Percentiles rank a stretch among this genome's conserved stretches.
These are phyloP conservation scores for Clepsis dumicolana DNA, from an alignment of 2,888 invertebrate species.

Conservation along the genomic window DNA sequence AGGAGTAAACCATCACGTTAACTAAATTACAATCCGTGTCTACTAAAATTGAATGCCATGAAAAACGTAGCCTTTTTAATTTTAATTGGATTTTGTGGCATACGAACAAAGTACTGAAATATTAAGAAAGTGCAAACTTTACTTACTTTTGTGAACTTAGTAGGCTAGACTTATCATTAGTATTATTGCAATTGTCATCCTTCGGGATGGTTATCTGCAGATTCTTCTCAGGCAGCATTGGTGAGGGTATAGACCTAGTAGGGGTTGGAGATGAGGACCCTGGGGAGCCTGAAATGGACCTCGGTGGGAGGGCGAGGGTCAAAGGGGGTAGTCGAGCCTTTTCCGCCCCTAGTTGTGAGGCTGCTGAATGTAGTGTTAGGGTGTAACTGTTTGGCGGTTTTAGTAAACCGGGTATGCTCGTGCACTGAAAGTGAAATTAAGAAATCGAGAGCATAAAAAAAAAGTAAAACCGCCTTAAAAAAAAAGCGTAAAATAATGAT, in stretches of 20 bases:
- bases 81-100: too few relatives aligned
- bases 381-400: conserved; percentile 89
- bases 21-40: too few relatives aligned
- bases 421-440: conserved; percentile 72
- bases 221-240: conserved; percentile 75
- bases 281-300: conserved; percentile 60
- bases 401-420: conserved; percentile 88
- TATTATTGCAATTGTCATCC: conserved; percentile 76
- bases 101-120: neutral
- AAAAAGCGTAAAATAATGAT: too few relatives aligned
- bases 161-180: conserved; percentile 79
- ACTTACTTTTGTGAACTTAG: conserved; percentile 82
- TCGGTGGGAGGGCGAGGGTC: conserved; percentile 69
- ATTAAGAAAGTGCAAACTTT: neutral
- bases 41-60: too few relatives aligned
- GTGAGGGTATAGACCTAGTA: conserved; percentile 72
- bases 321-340: conserved; percentile 79
- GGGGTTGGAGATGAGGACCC: conserved; percentile 68
- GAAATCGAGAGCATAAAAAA: too few relatives aligned
- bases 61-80: too few relatives aligned
- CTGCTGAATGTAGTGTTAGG: conserved; percentile 77
- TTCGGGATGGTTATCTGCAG: conserved; percentile 74
- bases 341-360: conserved; percentile 72
- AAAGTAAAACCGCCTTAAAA: too few relatives aligned
- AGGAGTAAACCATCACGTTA: too few relatives aligned